phyloP scores from a whole-genome alignment of 2,797 vertebrate genomes.

The Melanotaenia nigrans region DNA sequence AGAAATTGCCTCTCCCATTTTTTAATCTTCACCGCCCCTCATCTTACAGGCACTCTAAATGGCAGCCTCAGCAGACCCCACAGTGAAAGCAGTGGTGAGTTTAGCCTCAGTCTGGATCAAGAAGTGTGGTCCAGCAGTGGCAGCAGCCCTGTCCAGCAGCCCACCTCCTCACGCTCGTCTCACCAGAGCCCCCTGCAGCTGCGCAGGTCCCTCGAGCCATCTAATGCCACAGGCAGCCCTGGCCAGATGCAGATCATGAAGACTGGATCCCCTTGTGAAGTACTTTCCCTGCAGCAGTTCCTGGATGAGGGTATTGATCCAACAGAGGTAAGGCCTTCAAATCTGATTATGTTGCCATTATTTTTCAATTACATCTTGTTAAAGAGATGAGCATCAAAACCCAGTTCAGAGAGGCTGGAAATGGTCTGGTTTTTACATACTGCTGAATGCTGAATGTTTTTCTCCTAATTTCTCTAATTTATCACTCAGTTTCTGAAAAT shows the following conservation, averaged over 20 bases:
- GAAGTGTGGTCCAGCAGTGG: conserved; percentile 95
- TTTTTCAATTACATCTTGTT: background rate
- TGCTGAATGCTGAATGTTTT: background rate
- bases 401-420: no score
- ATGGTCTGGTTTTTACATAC: background rate
- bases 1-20: background rate
- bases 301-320: conserved; percentile 90
- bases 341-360: background rate
- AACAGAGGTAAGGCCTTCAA: conserved; percentile 75
- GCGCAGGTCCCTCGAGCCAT: conserved; percentile 78
- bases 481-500: background rate
- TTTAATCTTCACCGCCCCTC: background rate
- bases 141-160: conserved; percentile 90
- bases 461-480: no score
- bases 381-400: background rate
- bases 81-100: conserved; percentile 97
- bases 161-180: conserved; percentile 82
- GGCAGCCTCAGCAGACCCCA: conserved; percentile 90
- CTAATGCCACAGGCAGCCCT: conserved; percentile 57
- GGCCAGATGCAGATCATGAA: conserved; percentile 68
- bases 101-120: conserved; percentile 90
- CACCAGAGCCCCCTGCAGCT: conserved; percentile 89
- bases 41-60: conserved; percentile 83
- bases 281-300: conserved; percentile 94
- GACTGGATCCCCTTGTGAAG: conserved; percentile 87